A percentile compares a stretch with the other conserved stretches of the same genome.
These are phyloP conservation scores for Calypte anna DNA, from an alignment of 2,113 vertebrate genomes.

Conservation along the genomic window DNA sequence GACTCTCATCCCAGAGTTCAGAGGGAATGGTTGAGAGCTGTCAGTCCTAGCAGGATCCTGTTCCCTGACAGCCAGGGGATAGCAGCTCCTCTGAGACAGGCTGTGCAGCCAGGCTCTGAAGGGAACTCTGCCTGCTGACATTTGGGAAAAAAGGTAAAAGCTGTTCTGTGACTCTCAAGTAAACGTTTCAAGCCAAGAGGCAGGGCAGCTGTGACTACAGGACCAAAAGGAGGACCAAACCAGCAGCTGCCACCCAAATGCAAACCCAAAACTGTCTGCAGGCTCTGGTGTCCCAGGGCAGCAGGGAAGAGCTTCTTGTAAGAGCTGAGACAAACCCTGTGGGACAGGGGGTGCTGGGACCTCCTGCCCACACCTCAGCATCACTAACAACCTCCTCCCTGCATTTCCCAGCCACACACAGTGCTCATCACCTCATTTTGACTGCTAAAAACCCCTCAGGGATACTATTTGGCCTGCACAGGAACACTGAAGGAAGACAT, in stretches of 20 bases:
- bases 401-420: background rate
- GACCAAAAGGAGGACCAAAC: background rate
- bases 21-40: constrained; percentile 54
- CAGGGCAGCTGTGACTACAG: background rate
- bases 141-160: background rate
- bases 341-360: background rate
- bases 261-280: background rate
- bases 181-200: background rate
- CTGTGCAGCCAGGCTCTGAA: background rate
- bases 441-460: background rate
- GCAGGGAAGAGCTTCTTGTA: background rate
- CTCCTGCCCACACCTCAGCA: background rate
- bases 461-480: background rate
- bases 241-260: background rate
- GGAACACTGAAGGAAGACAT: background rate
- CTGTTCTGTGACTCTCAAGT: background rate
- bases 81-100: background rate
- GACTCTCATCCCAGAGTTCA: constrained; percentile 60
- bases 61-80: background rate
- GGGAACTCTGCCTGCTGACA: rapidly evolving
- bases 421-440: background rate
- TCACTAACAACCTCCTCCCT: background rate
- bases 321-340: background rate
- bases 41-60: background rate
- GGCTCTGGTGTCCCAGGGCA: background rate